Evolutionary conservation across 2,113 vertebrate species (phyloP).

Genomic region (Spea bombifrons): DNA sequence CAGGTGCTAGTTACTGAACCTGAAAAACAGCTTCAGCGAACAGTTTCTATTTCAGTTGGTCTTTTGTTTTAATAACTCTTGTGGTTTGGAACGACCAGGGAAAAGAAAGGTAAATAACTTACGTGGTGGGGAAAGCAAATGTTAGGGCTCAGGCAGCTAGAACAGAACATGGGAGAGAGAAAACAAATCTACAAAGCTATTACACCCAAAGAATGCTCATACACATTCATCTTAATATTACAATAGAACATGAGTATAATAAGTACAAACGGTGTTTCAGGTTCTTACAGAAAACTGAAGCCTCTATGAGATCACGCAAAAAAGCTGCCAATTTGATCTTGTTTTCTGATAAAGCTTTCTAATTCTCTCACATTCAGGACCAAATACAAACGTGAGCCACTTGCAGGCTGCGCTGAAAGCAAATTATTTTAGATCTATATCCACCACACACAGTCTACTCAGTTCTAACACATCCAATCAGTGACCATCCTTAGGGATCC

Average conservation of each 20-base stretch:
- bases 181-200: background rate
- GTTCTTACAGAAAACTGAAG: too few relatives aligned
- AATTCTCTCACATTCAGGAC: background rate
- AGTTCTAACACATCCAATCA: background rate
- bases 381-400: background rate
- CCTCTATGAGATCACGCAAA: too few relatives aligned
- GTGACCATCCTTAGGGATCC: background rate
- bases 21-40: conserved; percentile 21
- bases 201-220: background rate
- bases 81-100: conserved; percentile 7
- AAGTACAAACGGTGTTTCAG: too few relatives aligned
- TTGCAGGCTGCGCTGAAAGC: background rate
- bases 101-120: conserved; percentile 21
- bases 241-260: too few relatives aligned
- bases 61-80: conserved; percentile 17
- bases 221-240: too few relatives aligned
- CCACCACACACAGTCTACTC: background rate
- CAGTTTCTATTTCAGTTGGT: background rate
- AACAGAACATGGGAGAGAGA: too few relatives aligned
- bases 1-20: conserved; percentile 21
- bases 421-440: background rate
- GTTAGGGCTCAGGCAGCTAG: background rate
- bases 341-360: background rate
- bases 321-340: background rate
- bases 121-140: conserved; percentile 2